Evolutionary conservation across 2,888 invertebrate species (phyloP), one percentile per base, ranked within the genome.

Genomic region (Eupithecia vulgata): DNA sequence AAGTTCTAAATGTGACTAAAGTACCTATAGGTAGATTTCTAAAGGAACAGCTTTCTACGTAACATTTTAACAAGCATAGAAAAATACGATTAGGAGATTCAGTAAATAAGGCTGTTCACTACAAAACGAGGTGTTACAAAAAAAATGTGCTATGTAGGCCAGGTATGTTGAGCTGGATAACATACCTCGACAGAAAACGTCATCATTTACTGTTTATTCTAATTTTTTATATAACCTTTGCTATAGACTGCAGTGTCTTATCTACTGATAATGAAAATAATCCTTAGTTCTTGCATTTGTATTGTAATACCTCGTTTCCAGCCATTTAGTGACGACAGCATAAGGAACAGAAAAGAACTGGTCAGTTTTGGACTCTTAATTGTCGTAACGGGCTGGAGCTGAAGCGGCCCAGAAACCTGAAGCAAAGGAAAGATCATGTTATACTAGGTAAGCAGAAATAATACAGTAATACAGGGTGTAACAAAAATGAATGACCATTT

Each of bases 381-480:
- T 91, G 88, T 90, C 88, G 87, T 93, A 93, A 85, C 88, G 90
- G 75, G 83, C 82, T 74, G 90, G 80, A 76, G 83, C 89, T 66
- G 90, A 80, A 83, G 90, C 90, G 78, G 86, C 87, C 93, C 93
- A 92, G 81, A 88, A 90, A 87, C 93, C 94, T 94, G 84, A 12
- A 77, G 68, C 72, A 80, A 79, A 82, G 80, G 75, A 67, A 73
- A n/a, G 15, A 42, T 42, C 42, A 42, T 42, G 42, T 13, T 42
- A 42, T 35, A 7, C n/a, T n/a, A n/a, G n/a, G n/a, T n/a, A n/a
- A 30, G 30, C 30, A 30, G 1, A 3, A 30, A 30, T 30, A 30
- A 30, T 30, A 30, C 30, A 30, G 30, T 30, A 30, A 30, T 30
- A 30, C 30, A 30, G 30, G 30, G 30, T 30, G 30, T 30, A 30